Conservation (phyloP, 2,113 vertebrate genomes). For the Paramormyrops kingsleyae region DNA sequence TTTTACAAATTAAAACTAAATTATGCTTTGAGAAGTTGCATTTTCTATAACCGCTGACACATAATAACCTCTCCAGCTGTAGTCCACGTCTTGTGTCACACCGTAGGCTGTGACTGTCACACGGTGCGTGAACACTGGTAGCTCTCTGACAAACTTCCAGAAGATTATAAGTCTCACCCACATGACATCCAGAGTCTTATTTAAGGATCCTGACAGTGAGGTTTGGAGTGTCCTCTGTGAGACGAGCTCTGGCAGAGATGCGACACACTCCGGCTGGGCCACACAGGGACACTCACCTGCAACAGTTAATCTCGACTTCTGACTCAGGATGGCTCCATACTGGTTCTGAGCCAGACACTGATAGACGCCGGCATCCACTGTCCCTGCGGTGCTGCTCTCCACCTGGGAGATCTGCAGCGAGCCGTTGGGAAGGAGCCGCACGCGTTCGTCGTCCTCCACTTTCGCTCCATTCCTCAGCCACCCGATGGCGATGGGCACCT, state of each 20-base stretch:
- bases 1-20: neutral
- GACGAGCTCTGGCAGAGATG: neutral
- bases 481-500: constrained; percentile 75
- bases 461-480: constrained; percentile 85
- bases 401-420: constrained; percentile 80
- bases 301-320: constrained; percentile 82
- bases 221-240: neutral
- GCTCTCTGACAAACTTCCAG: neutral
- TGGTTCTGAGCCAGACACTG: constrained; percentile 90
- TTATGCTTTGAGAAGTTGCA: neutral
- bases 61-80: neutral
- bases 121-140: neutral
- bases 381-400: constrained; percentile 66
- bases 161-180: neutral
- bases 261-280: neutral
- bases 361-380: constrained; percentile 86
- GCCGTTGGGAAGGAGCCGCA: constrained; percentile 75
- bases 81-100: neutral
- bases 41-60: neutral
- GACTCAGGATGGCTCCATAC: constrained; percentile 89
- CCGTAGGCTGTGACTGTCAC: neutral
- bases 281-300: constrained; percentile 74
- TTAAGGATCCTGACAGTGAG: neutral
- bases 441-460: constrained; percentile 68
- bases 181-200: neutral